Evolutionary conservation across 92 coral and sea anemone genomes (phyloP).

Genomic region (Actinostola sp.): DNA sequence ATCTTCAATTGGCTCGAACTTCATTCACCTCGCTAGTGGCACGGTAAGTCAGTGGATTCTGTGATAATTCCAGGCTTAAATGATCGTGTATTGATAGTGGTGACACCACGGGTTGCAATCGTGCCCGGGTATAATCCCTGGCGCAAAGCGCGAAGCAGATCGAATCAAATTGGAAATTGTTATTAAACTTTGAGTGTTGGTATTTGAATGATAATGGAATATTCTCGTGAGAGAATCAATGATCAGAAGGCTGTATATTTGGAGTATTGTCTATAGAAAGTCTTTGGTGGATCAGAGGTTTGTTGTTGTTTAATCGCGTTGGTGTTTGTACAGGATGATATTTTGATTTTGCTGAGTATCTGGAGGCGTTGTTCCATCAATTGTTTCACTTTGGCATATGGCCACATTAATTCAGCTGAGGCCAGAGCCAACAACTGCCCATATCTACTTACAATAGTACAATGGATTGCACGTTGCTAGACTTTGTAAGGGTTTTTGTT

Average conservation of each 20-base stretch:
- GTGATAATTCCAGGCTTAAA: neutral
- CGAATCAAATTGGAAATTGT: neutral
- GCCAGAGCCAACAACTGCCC: neutral
- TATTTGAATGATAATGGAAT: neutral
- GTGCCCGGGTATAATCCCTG: neutral
- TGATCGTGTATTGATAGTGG: neutral
- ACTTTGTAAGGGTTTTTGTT: neutral
- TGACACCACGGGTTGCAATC: neutral
- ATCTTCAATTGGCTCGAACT: slow-evolving; percentile 59
- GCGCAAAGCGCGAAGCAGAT: neutral
- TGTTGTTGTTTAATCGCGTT: neutral
- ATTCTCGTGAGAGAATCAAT: neutral
- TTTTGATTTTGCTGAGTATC: neutral
- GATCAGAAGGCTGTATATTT: neutral
- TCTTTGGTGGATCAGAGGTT: neutral
- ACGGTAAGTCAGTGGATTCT: slow-evolving; percentile 59
- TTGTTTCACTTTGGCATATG: slow-evolving; percentile 18
- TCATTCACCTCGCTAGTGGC: slow-evolving; percentile 82
- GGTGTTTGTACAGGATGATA: neutral
- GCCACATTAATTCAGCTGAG: slow-evolving; percentile 12
- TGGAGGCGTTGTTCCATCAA: slow-evolving; percentile 15
- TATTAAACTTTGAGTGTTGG: neutral
- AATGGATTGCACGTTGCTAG: neutral
- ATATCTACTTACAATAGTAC: neutral
- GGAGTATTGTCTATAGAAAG: neutral